These are phyloP conservation scores for Marcusenius ussheri DNA, from an alignment of 2,113 vertebrate genomes.

Conservation along the genomic window DNA sequence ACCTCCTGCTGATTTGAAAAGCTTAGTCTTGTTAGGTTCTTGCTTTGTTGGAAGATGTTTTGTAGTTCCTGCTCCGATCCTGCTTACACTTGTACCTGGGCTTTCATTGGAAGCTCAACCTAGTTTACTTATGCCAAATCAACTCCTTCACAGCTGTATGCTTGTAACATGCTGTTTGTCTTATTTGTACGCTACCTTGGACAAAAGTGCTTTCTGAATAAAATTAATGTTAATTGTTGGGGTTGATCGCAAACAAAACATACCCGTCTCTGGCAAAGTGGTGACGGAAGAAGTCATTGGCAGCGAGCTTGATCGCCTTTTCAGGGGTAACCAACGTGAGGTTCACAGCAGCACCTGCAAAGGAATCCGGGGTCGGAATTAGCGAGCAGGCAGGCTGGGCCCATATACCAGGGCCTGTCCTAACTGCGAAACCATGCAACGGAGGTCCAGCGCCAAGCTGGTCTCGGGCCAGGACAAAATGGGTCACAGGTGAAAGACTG, in stretches of 20 bases:
- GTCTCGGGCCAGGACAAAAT: neutral
- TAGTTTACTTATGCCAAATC: neutral
- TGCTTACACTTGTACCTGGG: neutral
- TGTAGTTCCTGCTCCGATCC: neutral
- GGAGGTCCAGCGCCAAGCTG: neutral
- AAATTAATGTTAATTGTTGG: neutral
- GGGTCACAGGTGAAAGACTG: neutral
- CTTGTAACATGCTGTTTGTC: neutral
- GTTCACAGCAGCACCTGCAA: slow-evolving; percentile 67
- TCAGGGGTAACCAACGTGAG: slow-evolving; percentile 70
- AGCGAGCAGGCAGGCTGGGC: neutral
- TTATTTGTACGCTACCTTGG: neutral
- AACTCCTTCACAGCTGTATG: neutral
- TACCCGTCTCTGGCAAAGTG: slow-evolving; percentile 62
- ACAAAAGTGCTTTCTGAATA: neutral
- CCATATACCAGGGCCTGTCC: neutral
- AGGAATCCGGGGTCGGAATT: neutral
- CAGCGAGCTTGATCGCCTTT: slow-evolving; percentile 70
- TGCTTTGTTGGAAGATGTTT: neutral
- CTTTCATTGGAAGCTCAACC: neutral
- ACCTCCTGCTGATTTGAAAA: neutral
- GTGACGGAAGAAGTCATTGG: slow-evolving; percentile 69
- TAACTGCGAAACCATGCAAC: neutral
- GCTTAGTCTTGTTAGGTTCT: neutral
- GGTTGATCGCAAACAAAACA: slow-evolving; percentile 17